Conservation (phyloP, 2,113 vertebrate genomes). For the Silurus glanis region DNA sequence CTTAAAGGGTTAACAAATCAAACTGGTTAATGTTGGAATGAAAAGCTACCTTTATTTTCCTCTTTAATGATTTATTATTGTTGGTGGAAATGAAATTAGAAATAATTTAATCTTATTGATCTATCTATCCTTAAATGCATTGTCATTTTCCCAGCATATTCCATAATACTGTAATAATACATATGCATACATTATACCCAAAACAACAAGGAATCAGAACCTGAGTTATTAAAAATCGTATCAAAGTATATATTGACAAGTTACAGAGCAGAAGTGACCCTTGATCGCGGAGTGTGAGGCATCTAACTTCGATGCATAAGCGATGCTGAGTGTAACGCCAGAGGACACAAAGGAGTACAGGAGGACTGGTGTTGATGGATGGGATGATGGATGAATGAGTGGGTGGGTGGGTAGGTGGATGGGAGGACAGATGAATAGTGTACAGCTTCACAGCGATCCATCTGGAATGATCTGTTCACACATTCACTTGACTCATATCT, state of each 20-base stretch:
- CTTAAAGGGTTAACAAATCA: not conserved
- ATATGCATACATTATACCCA: not conserved
- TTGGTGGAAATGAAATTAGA: no score
- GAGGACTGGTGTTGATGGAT: constrained; percentile 9
- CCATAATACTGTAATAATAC: no score
- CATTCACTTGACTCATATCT: constrained; percentile 51
- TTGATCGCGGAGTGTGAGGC: not conserved
- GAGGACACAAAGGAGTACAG: constrained; percentile 20
- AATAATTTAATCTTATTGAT: no score
- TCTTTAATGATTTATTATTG: no score
- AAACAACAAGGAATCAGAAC: not conserved
- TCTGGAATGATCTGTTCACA: constrained; percentile 54
- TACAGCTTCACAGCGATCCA: constrained; percentile 40
- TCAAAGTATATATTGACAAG: not conserved
- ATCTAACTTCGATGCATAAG: not conserved
- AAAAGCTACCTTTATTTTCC: not conserved
- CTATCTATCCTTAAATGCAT: no score
- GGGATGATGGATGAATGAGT: constrained; percentile 36
- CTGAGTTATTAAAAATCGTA: not conserved
- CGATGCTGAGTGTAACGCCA: constrained; percentile 9
- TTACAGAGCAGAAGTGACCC: not conserved
- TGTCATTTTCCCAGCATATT: no score
- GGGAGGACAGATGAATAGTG: constrained; percentile 33
- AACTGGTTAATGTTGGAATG: not conserved
- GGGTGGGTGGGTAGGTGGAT: constrained; percentile 34